A percentile compares a stretch with the other conserved stretches of the same genome.
These are phyloP conservation scores for Petrophora chlorosata DNA, from an alignment of 2,888 invertebrate genomes.

Conservation along the genomic window DNA sequence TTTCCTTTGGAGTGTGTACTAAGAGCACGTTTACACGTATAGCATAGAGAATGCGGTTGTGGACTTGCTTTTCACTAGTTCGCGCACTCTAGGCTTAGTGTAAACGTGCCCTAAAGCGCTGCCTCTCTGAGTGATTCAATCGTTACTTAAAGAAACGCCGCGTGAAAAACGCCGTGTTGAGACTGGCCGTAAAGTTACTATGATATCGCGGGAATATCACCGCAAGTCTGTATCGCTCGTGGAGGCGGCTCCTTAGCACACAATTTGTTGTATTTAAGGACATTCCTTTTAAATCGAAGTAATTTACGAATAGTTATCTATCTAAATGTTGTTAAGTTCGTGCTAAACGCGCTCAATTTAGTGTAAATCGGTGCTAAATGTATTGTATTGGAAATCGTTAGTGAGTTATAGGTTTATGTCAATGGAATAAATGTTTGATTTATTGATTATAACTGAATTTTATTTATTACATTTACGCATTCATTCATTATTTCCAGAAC, in stretches of 20 bases:
- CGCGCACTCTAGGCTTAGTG: not conserved
- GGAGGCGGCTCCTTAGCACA: too few species aligned
- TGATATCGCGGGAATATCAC: too few species aligned
- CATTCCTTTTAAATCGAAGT: slow-evolving; percentile 32
- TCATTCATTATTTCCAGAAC: too few species aligned
- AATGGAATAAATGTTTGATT: slow-evolving; percentile 38
- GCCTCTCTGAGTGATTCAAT: too few species aligned
- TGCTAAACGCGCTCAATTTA: slow-evolving; percentile 53
- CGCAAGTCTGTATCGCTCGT: too few species aligned
- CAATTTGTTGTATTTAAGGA: slow-evolving; percentile 26
- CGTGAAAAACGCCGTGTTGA: too few species aligned
- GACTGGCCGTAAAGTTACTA: too few species aligned
- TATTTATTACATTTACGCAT: slow-evolving; percentile 14
- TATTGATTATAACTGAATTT: slow-evolving; percentile 22
- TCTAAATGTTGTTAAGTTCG: slow-evolving; percentile 24
- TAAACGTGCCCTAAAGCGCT: slow-evolving; percentile 3
- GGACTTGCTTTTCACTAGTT: too few species aligned
- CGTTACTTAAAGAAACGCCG: too few species aligned
- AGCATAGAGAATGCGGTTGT: not conserved
- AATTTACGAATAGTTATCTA: slow-evolving; percentile 19
- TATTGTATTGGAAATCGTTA: slow-evolving; percentile 45
- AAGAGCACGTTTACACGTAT: slow-evolving; percentile 1
- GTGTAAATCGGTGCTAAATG: slow-evolving; percentile 54
- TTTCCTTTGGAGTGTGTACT: slow-evolving; percentile 3
- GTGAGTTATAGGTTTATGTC: slow-evolving; percentile 33